These are phyloP conservation scores for Pipistrellus pipistrellus DNA, from an alignment of 2,797 vertebrate genomes.

Conservation along the genomic window DNA sequence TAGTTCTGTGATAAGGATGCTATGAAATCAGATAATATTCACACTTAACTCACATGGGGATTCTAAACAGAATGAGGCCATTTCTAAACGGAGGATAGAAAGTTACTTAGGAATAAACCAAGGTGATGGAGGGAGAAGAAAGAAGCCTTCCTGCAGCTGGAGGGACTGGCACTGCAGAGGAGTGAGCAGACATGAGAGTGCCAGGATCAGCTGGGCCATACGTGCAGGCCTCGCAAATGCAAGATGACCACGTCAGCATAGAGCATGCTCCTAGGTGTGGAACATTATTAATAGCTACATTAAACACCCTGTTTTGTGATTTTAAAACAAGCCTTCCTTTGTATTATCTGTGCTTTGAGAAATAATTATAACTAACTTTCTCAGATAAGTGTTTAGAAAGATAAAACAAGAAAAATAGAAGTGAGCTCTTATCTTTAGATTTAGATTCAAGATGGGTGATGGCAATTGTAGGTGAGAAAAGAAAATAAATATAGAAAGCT, in stretches of 20 bases:
- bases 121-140: neutral
- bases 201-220: neutral
- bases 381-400: neutral
- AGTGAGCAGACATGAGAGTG: neutral
- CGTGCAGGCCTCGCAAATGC: neutral
- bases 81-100: slow-evolving; percentile 14
- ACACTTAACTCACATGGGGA: neutral
- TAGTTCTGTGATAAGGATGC: neutral
- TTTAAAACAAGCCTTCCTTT: neutral
- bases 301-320: neutral
- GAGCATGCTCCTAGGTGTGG: fast-evolving
- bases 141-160: neutral
- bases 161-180: neutral
- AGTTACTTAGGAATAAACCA: neutral
- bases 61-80: neutral
- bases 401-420: neutral
- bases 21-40: neutral
- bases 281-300: neutral
- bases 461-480: neutral
- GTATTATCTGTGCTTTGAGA: neutral
- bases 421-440: neutral
- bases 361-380: neutral
- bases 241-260: neutral
- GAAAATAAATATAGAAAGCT: neutral
- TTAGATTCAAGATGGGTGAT: neutral